Evolutionary conservation across 92 coral and sea anemone genomes (phyloP), one percentile per base, ranked within the genome.

Genomic region (Plumapathes pennacea): DNA sequence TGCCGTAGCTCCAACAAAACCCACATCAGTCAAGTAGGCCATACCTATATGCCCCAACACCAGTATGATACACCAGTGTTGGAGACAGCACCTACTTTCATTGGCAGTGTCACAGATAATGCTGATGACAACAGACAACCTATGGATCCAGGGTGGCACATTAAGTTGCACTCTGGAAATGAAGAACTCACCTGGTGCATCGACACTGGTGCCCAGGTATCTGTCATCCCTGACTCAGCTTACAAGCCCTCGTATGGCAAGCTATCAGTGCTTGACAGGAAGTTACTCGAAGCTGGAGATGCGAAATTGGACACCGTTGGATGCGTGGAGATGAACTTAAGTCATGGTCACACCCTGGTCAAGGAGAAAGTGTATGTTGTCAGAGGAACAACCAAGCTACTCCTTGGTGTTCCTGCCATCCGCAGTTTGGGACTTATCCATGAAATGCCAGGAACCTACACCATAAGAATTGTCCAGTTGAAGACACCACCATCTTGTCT

Each of bases 171-270:
- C 15, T 25, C 53, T 0, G 23, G 58, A 18, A 70, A 59, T 13
- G 43, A 38, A 19, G 52, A 52, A 36, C 8, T 76, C 38, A 53
- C 53, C 38, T 76, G 70, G 60, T 58, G 68, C 19, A 26, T 73
- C 14, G 66, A 67, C 45, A 75, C 83, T 25, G 79, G 78, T 57
- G 80, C 76, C 0, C 73, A 82, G 28, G 84, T 82, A 36, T 68
- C 89, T 29, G 76, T 75, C 4, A 46, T 57, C 32, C 80, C 85
- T 2, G 70, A 77, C 41, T 51, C 66, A 18, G 32, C 30, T 1
- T 76, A 59, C 53, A 31, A 68, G 44, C 37, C 32, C 32, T 50
- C 59, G n/a, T 50, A 38, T 50, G 70, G 53, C 14, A 36, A 18
- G 11, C 65, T 82, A 21, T 15, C 62, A 37, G 27, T 27, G 42